Base-by-base conservation (phyloP, 2,888 invertebrate genomes). In the Plagiodera versicolora region DNA sequence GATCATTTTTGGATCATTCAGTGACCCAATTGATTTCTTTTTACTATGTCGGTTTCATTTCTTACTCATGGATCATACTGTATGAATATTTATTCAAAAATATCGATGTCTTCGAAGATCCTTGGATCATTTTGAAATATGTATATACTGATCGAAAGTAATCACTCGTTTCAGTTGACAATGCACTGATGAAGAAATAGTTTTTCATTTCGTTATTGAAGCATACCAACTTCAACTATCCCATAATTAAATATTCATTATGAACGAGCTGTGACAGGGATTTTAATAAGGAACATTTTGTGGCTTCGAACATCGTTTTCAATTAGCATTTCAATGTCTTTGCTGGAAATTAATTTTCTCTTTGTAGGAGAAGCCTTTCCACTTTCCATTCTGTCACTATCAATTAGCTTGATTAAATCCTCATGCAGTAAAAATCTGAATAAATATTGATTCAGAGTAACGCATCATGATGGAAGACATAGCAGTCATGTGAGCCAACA, bases 261-360 rank as follows among this genome's bases (percentile, higher is more conserved):
- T 10, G 11, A 11, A n/a, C 3, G 39, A 14, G 14, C 14, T 39
- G 24, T 30, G 44, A 46, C 53, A 53, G 18, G 52, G 19, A 30
- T 17, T 44, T 30, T 48, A 47, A 50, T 51, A 46, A 57, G 24
- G 53, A 53, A 46, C 55, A 50, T 55, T 61, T 61, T 61, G 54
- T 30, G 58, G 58, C 61, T 58, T 61, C 61, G 17, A 28, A 16
- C 35, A 61, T 58, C 57, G 53, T 55, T 46, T 46, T 53, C 54
- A 61, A 61, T 61, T 58, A 61, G 35, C 61, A 51, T 55, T 61
- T 58, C 61, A 39, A 47, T 58, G 54, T 58, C 55, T 58, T 54
- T 52, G 17, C 56, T 55, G 19, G 54, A 61, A 58, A 61, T 61
- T 57, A 61, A 61, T 61, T 57, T 24, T 39, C 39, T 39, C 14